Evolutionary conservation across 2,797 vertebrate species (phyloP).

Genomic region (Platyrinchus mystaceus): DNA sequence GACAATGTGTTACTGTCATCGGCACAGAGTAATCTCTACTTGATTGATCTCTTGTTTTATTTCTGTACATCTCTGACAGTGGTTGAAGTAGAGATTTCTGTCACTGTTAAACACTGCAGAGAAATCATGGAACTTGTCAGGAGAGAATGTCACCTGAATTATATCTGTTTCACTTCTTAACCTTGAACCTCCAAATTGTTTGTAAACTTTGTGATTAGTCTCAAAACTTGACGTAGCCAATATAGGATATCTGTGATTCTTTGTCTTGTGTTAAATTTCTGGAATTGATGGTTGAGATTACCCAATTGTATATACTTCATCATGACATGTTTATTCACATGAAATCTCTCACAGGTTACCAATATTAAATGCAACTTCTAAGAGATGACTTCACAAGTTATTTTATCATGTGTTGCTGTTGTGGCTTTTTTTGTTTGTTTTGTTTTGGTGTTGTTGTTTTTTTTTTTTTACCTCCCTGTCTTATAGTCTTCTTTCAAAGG

Average conservation of each 20-base stretch:
- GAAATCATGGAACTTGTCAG: background rate
- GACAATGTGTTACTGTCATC: background rate
- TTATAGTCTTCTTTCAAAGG: background rate
- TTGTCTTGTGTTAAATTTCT: background rate
- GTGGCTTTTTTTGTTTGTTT: background rate
- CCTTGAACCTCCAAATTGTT: background rate
- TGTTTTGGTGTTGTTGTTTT: background rate
- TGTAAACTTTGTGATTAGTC: background rate
- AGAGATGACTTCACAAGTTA: background rate
- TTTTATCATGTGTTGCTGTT: background rate
- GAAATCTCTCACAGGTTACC: background rate
- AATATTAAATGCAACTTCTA: background rate
- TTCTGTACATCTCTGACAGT: background rate
- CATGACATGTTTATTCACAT: background rate
- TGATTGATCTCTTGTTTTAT: constrained; percentile 15
- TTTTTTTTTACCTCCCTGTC: fast-evolving
- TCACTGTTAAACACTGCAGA: background rate
- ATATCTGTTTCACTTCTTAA: background rate
- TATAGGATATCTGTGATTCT: background rate
- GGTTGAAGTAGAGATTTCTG: background rate
- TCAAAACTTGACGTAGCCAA: background rate
- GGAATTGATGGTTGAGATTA: background rate
- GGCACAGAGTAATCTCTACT: background rate
- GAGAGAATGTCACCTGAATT: background rate
- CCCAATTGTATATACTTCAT: background rate